A percentile compares a stretch with the other conserved stretches of the same genome.
These are phyloP conservation scores for Agelas oroides DNA, from an alignment of 37 sponge, comb jelly and placozoan genomes.

Conservation along the genomic window DNA sequence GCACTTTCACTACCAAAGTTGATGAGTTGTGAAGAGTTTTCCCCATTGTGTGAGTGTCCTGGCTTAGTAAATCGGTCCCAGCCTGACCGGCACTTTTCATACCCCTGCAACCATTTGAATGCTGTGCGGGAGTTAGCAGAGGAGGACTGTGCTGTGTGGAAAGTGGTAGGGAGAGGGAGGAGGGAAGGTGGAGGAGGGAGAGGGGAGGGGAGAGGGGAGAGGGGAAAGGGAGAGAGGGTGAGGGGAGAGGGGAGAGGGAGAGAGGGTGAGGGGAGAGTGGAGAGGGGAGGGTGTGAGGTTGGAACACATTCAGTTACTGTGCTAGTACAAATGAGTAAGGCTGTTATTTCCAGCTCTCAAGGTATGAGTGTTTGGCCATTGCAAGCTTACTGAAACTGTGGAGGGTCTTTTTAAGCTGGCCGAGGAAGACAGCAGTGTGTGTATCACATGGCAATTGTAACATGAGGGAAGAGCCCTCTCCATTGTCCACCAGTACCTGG, in stretches of 20 bases:
- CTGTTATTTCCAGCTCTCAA: too few species aligned
- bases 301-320: too few species aligned
- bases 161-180: background rate
- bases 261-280: too few species aligned
- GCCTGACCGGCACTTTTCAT: slow-evolving; percentile 53
- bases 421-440: slow-evolving; percentile 40
- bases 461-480: slow-evolving; percentile 37
- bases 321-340: too few species aligned
- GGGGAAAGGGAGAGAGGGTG: too few species aligned
- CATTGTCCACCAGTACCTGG: slow-evolving; percentile 39
- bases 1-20: background rate
- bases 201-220: too few species aligned
- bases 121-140: slow-evolving; percentile 20
- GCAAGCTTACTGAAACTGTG: slow-evolving; percentile 29
- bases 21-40: background rate
- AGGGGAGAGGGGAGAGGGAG: too few species aligned
- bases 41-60: background rate
- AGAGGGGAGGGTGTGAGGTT: too few species aligned
- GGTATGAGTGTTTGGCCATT: too few species aligned
- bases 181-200: too few species aligned
- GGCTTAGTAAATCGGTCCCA: slow-evolving; percentile 75
- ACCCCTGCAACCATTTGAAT: slow-evolving; percentile 66
- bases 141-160: slow-evolving; percentile 1
- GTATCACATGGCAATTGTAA: slow-evolving; percentile 25
- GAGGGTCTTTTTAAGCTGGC: slow-evolving; percentile 40